Percentiles rank a stretch among this genome's conserved stretches.
phyloP scores from a whole-genome alignment of 2,113 vertebrate genomes.

The Capricornis sumatraensis region DNA sequence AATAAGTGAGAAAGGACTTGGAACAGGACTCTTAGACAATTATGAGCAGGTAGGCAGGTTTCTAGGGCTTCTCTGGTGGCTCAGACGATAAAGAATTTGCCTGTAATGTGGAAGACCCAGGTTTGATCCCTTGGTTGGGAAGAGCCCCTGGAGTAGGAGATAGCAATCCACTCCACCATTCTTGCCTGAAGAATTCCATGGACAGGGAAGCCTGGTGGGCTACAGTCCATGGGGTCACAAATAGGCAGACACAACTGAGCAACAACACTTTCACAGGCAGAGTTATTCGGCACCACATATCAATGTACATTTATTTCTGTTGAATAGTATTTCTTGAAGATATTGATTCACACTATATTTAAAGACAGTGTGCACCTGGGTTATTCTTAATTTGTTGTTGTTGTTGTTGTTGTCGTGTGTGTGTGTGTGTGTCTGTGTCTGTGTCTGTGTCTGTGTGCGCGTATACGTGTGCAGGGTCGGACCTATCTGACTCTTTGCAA shows the following conservation, averaged over 20 bases:
- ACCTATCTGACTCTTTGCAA: background rate
- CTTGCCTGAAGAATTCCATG: background rate
- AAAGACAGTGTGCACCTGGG: background rate
- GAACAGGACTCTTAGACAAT: background rate
- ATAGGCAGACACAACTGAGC: background rate
- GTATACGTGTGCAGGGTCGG: rapidly evolving
- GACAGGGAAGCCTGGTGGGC: background rate
- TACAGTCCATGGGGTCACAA: background rate
- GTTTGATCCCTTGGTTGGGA: background rate
- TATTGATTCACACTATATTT: background rate
- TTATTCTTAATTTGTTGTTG: background rate
- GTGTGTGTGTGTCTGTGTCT: background rate
- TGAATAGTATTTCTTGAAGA: background rate
- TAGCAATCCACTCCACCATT: background rate
- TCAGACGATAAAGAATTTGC: background rate
- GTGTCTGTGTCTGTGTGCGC: too few species aligned
- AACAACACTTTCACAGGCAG: background rate
- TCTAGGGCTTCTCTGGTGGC: background rate
- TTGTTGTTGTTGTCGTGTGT: background rate
- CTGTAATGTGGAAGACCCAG: background rate
- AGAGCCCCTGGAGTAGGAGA: background rate
- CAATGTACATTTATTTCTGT: background rate
- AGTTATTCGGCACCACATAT: too few species aligned
- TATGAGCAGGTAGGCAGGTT: background rate
- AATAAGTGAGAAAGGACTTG: background rate